Evolutionary conservation across 2,888 invertebrate genomes (phyloP), one percentile per base, ranked within the genome.

Genomic region (Morpho achilles): DNA sequence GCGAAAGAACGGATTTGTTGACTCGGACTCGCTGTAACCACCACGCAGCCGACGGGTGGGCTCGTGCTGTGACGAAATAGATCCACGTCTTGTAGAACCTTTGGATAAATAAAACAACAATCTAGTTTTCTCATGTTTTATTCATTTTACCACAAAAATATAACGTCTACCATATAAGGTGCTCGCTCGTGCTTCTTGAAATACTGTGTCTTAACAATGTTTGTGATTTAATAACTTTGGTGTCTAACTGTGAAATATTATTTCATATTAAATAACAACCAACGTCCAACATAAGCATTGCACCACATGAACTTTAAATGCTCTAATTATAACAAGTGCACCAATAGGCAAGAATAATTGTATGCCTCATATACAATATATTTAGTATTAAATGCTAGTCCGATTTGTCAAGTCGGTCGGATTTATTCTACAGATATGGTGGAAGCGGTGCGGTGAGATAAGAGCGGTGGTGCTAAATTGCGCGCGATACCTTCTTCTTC

Each of bases 381-480:
- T 5, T 32, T 32, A 32, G 32, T 3, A 32, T 32, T 32, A 32
- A 32, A 32, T 32, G 32, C 3, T 32, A 32, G 32, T 32, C 32
- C 32, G 32, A 32, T 32, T 32, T 32, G 32, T 32, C 32, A 32
- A 32, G 32, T 50, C 23, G 16, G 48, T 51, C 57, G 65, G 60
- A 68, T 59, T 75, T 80, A 81, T 71, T 82, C 84, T 76, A 82
- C 84, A 68, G 72, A 71, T 61, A 80, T 77, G 68, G 77, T 76
- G 62, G 73, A 75, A 75, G 82, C 80, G 65, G 79, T 81, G 84
- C 74, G 77, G 75, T 76, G 80, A 63, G 71, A 70, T 62, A 72
- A 67, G 67, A 74, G 75, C 66, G 74, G 78, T 72, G 79, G 73
- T 72, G 74, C 70, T 65, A 70, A 66, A 65, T 60, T 71, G 66